A percentile compares a stretch with the other conserved stretches of the same genome.
These are phyloP conservation scores for Oryzias celebensis DNA, from an alignment of 2,113 vertebrate genomes.

Conservation along the genomic window DNA sequence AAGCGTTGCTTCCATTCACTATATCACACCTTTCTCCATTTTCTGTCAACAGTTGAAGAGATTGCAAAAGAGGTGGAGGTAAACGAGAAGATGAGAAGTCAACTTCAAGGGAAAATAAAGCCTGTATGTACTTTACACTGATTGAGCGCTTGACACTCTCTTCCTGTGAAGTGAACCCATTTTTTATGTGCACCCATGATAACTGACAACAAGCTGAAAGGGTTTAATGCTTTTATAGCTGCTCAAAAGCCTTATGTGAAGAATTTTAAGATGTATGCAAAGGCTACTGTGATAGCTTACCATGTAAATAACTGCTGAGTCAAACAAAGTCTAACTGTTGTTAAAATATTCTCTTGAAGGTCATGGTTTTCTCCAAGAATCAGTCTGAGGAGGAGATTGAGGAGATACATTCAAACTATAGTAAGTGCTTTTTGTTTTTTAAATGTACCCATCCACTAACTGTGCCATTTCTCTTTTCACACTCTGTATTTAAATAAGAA, in stretches of 20 bases:
- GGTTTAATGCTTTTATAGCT: neutral
- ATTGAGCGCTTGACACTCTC: neutral
- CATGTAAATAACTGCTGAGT: neutral
- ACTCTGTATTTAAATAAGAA: no score
- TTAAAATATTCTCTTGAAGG: constrained; percentile 73
- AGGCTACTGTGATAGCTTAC: no score
- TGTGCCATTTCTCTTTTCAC: no score
- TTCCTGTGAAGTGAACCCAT: neutral
- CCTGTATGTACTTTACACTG: constrained; percentile 61
- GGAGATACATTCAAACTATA: constrained; percentile 85
- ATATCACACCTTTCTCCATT: constrained; percentile 19
- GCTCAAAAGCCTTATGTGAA: neutral
- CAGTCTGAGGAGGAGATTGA: constrained; percentile 90
- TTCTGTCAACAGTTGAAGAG: constrained; percentile 83
- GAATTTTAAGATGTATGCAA: neutral
- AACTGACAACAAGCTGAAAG: neutral
- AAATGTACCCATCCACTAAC: no score
- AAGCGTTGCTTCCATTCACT: neutral
- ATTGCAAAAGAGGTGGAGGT: constrained; percentile 88
- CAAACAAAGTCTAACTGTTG: neutral
- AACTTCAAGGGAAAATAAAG: constrained; percentile 74
- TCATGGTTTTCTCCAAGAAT: constrained; percentile 87
- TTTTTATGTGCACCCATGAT: neutral
- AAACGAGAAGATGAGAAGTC: constrained; percentile 83
- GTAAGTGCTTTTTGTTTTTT: constrained; percentile 79